Percentiles rank a stretch among this genome's conserved stretches.
These are phyloP conservation scores for Hartigia nigra DNA, from an alignment of 2,888 invertebrate genomes.

Conservation along the genomic window DNA sequence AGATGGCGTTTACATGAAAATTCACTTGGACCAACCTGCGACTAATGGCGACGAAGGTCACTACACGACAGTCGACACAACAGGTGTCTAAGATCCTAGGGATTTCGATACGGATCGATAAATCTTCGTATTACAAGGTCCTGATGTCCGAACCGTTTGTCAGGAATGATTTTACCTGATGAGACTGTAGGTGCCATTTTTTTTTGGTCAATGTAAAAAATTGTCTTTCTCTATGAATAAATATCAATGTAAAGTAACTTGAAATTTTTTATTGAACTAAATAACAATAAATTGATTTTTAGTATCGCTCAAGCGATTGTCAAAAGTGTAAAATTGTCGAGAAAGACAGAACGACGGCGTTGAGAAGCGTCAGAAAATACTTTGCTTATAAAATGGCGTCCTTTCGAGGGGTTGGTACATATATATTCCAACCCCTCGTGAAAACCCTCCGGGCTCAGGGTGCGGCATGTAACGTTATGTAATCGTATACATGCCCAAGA, in stretches of 20 bases:
- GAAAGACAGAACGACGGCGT: not conserved
- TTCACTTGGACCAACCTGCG: constrained; percentile 61
- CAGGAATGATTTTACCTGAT: not conserved
- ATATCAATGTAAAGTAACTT: not conserved
- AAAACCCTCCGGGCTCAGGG: constrained; percentile 43
- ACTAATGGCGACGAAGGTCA: constrained; percentile 38
- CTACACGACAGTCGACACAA: constrained; percentile 37
- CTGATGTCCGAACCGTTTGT: constrained; percentile 14
- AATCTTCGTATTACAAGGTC: constrained; percentile 17
- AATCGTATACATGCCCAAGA: constrained; percentile 62
- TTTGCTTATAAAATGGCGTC: constrained; percentile 58
- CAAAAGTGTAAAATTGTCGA: not conserved
- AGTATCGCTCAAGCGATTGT: not conserved
- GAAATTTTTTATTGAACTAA: not conserved
- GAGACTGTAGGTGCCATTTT: not conserved
- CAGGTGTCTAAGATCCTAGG: constrained; percentile 41
- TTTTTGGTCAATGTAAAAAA: not conserved
- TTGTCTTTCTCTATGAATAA: not conserved
- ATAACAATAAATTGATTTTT: not conserved
- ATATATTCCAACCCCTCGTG: constrained; percentile 52
- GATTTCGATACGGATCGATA: constrained; percentile 22
- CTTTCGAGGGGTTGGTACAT: constrained; percentile 49
- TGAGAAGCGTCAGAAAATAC: not conserved
- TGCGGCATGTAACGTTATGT: constrained; percentile 56
- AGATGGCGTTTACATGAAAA: constrained; percentile 56